phyloP scores from a whole-genome alignment of 2,797 vertebrate genomes.

The Periophthalmus magnuspinnatus region DNA sequence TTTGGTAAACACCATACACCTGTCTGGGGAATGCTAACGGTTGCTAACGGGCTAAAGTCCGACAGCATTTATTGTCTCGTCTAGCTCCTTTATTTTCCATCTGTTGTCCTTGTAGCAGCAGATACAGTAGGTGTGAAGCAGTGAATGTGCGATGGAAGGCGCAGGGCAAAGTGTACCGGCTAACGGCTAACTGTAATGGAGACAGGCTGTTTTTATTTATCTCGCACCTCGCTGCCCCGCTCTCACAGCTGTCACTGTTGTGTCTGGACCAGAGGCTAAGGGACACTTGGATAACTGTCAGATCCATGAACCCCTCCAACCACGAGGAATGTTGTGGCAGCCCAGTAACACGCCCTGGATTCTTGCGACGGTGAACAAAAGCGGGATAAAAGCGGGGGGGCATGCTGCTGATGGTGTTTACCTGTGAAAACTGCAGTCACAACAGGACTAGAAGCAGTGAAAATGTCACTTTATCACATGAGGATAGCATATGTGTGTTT shows the following conservation, averaged over 20 bases:
- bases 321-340: constrained; percentile 72
- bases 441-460: neutral
- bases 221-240: constrained; percentile 36
- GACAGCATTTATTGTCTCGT: constrained; percentile 81
- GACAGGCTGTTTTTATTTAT: constrained; percentile 92
- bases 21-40: constrained; percentile 82
- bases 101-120: constrained; percentile 84
- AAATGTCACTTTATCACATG: neutral
- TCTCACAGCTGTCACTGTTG: constrained; percentile 91
- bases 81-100: constrained; percentile 69
- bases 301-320: constrained; percentile 81
- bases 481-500: neutral
- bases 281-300: constrained; percentile 82
- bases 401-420: constrained; percentile 30
- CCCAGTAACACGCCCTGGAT: constrained; percentile 73
- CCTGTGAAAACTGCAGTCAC: constrained; percentile 10
- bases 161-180: constrained; percentile 22
- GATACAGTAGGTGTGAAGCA: constrained; percentile 63
- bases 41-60: constrained; percentile 81
- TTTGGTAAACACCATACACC: constrained; percentile 92
- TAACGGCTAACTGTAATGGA: constrained; percentile 56
- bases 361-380: constrained; percentile 76
- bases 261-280: constrained; percentile 87
- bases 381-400: constrained; percentile 55
- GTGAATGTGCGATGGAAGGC: constrained; percentile 52